Evolutionary conservation across 2,113 vertebrate genomes (phyloP).

Genomic region (Plotosus lineatus): DNA sequence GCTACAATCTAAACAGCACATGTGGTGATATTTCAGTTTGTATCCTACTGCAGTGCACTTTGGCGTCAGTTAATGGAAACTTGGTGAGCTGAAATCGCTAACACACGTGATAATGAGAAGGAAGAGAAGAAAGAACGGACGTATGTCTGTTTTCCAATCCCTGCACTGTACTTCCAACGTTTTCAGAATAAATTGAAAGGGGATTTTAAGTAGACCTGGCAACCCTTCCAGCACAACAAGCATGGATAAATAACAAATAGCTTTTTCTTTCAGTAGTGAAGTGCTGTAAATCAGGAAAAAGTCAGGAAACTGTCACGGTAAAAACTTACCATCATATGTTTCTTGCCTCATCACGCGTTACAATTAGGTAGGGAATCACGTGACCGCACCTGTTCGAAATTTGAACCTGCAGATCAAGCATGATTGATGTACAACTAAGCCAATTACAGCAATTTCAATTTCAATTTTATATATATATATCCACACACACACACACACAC

Average conservation of each 20-base stretch:
- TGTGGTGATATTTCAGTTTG: slow-evolving; percentile 12
- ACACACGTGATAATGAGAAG: background rate
- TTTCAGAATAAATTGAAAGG: background rate
- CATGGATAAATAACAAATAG: background rate
- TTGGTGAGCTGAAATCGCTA: slow-evolving; percentile 15
- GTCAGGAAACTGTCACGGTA: background rate
- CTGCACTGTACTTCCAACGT: background rate
- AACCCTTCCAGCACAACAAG: background rate
- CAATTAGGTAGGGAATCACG: background rate
- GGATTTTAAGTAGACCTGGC: background rate
- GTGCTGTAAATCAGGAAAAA: too few species aligned
- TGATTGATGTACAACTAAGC: too few species aligned
- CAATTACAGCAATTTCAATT: background rate
- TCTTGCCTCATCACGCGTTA: too few species aligned
- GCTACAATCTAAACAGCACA: slow-evolving; percentile 8
- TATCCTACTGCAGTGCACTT: background rate
- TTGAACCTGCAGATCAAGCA: background rate
- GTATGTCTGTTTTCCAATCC: too few species aligned
- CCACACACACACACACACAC: too few species aligned
- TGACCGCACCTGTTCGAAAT: background rate
- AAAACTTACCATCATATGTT: too few species aligned
- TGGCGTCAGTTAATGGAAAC: background rate
- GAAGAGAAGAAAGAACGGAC: background rate
- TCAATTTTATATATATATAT: too few species aligned
- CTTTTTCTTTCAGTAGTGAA: too few species aligned